Evolutionary conservation across 2,797 vertebrate genomes (phyloP), one percentile per base, ranked within the genome.

Genomic region (Anguilla anguilla): DNA sequence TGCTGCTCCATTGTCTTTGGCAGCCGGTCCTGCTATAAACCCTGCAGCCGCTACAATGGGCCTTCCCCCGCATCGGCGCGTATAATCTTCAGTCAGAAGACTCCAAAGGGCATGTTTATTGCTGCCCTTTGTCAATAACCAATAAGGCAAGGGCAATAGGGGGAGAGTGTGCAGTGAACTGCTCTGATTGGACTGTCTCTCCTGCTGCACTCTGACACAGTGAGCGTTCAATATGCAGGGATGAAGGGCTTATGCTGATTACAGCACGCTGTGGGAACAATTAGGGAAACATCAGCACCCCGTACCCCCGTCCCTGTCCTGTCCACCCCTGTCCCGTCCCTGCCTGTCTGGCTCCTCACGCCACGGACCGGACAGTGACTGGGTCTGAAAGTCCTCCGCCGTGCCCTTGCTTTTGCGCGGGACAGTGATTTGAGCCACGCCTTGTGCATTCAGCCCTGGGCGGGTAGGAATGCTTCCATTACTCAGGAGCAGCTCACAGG

Each of bases 71-170:
- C 25, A 49, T 82, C 79, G 46, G 28, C 25, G 43, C 79, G 13
- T 82, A 51, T 82, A 3, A 82, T 51, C 79, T 51, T 5, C 46
- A n/a, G 51, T 82, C 79, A n/a, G 6, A n/a, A 82, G 79, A 82
- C 43, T 49, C 46, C 79, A 82, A 82, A 82, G 79, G 43, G 79
- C 79, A 82, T 82, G 79, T 82, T 82, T 82, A 82, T 82, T 82
- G 25, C 79, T 82, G 79, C 79, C 25, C 79, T n/a, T n/a, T 82
- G 79, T 82, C 79, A 82, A 51, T 49, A 82, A 13, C 79, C 79
- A 82, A 82, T 82, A n/a, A n/a, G 43, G 43, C 6, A n/a, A 82
- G 79, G 9, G 43, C 79, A 25, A 51, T 10, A 82, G 79, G 79
- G 79, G 79, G 79, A 82, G 79, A 82, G 79, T 22, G 51, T 25